These are phyloP conservation scores for Hippasteria phrygiana DNA, from an alignment of 53 echinoderm and acorn worm species.

Conservation along the genomic window DNA sequence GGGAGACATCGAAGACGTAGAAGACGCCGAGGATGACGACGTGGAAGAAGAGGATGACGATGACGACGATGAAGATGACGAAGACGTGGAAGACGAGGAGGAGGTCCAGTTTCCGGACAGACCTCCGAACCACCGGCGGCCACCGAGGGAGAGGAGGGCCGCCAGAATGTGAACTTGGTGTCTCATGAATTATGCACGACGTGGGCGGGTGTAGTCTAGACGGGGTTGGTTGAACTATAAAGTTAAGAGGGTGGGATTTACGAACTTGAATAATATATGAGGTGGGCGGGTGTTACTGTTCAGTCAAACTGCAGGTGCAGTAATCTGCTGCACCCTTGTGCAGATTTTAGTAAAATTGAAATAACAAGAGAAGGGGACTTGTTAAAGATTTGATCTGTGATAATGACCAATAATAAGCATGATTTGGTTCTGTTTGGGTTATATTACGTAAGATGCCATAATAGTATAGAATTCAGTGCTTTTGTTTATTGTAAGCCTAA, in stretches of 20 bases:
- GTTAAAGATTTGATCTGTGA: no score
- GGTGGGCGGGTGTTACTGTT: background rate
- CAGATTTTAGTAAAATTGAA: no score
- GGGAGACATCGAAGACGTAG: conserved; percentile 71
- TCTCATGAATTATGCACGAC: no score
- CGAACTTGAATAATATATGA: no score
- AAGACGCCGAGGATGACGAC: conserved; percentile 74
- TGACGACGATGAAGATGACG: conserved; percentile 84
- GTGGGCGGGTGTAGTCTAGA: background rate
- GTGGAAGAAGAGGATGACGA: conserved; percentile 89
- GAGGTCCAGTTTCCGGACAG: conserved; percentile 95
- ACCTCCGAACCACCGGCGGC: conserved; percentile 86
- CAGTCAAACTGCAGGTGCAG: background rate
- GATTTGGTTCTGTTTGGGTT: no score
- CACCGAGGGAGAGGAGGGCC: conserved; percentile 69
- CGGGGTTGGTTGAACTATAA: background rate
- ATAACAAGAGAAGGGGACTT: no score
- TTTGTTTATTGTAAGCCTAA: no score
- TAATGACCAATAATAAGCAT: no score
- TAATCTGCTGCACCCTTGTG: no score
- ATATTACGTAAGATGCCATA: no score
- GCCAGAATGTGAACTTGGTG: background rate
- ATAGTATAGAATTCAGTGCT: no score
- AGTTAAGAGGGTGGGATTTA: no score
- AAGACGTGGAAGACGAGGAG: conserved; percentile 89